A percentile compares a stretch with the other conserved stretches of the same genome.
Conservation (phyloP, 2,888 invertebrate species). For the Rhimphoctona megacephalus region DNA sequence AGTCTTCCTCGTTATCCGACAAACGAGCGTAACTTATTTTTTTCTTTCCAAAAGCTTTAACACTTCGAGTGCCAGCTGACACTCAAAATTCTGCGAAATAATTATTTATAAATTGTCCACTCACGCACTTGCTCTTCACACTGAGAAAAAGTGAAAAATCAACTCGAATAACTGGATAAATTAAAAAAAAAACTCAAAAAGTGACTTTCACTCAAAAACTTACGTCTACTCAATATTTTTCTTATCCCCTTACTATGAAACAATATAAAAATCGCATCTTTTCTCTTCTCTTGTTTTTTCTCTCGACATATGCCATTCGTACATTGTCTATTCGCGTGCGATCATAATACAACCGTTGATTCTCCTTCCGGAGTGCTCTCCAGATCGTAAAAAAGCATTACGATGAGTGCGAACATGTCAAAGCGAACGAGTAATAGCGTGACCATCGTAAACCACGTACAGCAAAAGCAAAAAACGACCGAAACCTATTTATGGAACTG, state of each 20-base stretch:
- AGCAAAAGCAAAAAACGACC: neutral
- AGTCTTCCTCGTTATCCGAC: neutral
- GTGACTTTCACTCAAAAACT: neutral
- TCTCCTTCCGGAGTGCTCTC: constrained; percentile 35
- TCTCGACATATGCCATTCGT: constrained; percentile 24
- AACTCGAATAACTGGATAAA: neutral
- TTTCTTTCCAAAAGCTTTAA: neutral
- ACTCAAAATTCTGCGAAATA: neutral
- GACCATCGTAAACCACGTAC: constrained; percentile 46
- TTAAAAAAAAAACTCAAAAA: neutral
- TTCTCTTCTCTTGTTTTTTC: neutral
- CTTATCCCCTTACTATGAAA: too few species aligned
- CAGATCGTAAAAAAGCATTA: constrained; percentile 45
- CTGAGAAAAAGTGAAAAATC: neutral
- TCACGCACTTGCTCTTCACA: neutral
- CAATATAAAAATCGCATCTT: neutral
- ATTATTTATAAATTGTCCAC: neutral
- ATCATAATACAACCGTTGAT: constrained; percentile 21
- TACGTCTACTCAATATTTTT: too few species aligned
- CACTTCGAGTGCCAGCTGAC: neutral
- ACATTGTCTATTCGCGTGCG: constrained; percentile 21
- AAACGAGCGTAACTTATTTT: neutral
- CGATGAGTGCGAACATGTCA: constrained; percentile 34
- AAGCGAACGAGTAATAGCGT: constrained; percentile 43
- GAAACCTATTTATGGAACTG: constrained; percentile 22